Evolutionary conservation across 2,888 invertebrate genomes (phyloP).

Genomic region (Crematogaster levior): DNA sequence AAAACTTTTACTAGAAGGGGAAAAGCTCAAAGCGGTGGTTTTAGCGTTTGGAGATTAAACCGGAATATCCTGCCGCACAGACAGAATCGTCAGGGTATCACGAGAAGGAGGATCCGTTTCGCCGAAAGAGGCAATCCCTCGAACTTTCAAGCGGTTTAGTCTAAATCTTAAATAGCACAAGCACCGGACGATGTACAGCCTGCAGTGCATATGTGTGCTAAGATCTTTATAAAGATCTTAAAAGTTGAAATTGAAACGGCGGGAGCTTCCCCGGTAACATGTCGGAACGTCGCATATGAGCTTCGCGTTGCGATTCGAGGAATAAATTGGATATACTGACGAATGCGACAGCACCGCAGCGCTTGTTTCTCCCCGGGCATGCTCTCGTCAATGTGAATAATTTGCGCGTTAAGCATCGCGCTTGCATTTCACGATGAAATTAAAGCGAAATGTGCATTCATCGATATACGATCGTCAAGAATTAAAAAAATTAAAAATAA

Average conservation of each 20-base stretch:
- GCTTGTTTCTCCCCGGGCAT: constrained; percentile 18
- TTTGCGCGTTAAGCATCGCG: background rate
- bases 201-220: background rate
- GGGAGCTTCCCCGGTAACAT: background rate
- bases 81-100: background rate
- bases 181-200: background rate
- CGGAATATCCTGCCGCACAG: background rate
- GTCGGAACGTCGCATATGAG: background rate
- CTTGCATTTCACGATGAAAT: background rate
- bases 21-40: background rate
- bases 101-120: background rate
- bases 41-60: constrained; percentile 32
- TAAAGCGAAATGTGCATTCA: background rate
- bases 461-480: background rate
- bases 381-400: background rate
- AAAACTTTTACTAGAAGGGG: background rate
- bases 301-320: background rate
- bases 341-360: background rate
- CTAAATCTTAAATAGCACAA: constrained; percentile 35
- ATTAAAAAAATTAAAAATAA: background rate
- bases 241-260: constrained; percentile 48
- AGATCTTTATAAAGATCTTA: constrained; percentile 40
- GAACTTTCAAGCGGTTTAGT: constrained; percentile 45
- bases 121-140: constrained; percentile 8
- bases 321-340: constrained; percentile 39